Evolutionary conservation across 2,797 vertebrate species (phyloP).

Genomic region (Apodemus agrarius): DNA sequence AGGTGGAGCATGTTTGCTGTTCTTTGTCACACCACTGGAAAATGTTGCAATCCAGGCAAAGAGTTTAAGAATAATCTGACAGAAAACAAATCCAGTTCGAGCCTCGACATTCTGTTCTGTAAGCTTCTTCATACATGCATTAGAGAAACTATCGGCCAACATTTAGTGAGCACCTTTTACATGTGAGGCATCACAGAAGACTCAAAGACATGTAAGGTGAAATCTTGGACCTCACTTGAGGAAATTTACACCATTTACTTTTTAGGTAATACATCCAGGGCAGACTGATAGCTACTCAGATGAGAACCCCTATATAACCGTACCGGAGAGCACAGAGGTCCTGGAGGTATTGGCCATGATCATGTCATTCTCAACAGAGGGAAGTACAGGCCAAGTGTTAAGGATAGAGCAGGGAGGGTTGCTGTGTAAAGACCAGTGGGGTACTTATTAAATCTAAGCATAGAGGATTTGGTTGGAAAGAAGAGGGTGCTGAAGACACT

Average conservation of each 20-base stretch:
- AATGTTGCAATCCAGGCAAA: background rate
- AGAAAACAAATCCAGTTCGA: background rate
- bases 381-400: background rate
- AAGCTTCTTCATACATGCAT: background rate
- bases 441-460: background rate
- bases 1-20: background rate
- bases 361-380: background rate
- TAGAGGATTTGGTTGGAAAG: background rate
- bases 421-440: background rate
- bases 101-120: background rate
- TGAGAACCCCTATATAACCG: background rate
- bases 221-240: background rate
- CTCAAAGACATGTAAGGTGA: background rate
- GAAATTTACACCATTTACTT: background rate
- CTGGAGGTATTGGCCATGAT: background rate
- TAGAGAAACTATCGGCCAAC: background rate
- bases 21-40: background rate
- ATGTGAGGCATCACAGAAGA: background rate
- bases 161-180: background rate
- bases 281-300: background rate
- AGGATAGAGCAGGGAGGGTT: background rate
- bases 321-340: background rate
- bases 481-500: background rate
- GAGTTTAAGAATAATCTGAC: conserved; percentile 5
- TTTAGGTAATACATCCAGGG: background rate